phyloP scores from a whole-genome alignment of 2,113 vertebrate genomes.

The Albula glossodonta region DNA sequence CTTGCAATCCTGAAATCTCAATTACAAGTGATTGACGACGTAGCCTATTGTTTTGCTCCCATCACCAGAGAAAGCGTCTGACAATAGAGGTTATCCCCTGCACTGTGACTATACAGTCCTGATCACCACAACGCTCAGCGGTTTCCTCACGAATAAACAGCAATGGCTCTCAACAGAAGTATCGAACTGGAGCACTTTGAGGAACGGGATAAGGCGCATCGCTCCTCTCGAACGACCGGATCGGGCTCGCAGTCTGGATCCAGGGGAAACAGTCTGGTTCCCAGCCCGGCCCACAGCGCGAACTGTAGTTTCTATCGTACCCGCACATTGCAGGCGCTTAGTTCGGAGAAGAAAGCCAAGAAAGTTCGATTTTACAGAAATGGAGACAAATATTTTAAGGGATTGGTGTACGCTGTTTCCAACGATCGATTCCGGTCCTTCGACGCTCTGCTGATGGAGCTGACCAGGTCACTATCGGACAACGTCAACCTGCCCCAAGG shows the following conservation, averaged over 20 bases:
- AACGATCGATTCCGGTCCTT: constrained; percentile 88
- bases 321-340: constrained; percentile 94
- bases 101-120: background rate
- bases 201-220: constrained; percentile 86
- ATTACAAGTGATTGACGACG: background rate
- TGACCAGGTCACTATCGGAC: constrained; percentile 87
- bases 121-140: background rate
- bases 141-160: background rate
- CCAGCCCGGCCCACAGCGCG: constrained; percentile 95
- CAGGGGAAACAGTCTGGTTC: constrained; percentile 87
- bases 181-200: constrained; percentile 96
- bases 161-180: constrained; percentile 76
- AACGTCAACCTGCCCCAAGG: constrained; percentile 94
- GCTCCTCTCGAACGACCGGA: constrained; percentile 63
- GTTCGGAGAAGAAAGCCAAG: constrained; percentile 92
- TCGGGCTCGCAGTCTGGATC: constrained; percentile 71
- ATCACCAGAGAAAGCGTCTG: background rate
- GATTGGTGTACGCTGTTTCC: constrained; percentile 91
- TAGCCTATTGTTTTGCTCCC: background rate
- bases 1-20: background rate
- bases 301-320: constrained; percentile 98
- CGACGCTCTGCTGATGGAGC: constrained; percentile 87
- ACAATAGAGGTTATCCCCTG: background rate
- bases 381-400: constrained; percentile 95
- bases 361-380: constrained; percentile 97